These are phyloP conservation scores for Eptatretus atami DNA, from an alignment of 2,797 vertebrate species.

Conservation along the genomic window DNA sequence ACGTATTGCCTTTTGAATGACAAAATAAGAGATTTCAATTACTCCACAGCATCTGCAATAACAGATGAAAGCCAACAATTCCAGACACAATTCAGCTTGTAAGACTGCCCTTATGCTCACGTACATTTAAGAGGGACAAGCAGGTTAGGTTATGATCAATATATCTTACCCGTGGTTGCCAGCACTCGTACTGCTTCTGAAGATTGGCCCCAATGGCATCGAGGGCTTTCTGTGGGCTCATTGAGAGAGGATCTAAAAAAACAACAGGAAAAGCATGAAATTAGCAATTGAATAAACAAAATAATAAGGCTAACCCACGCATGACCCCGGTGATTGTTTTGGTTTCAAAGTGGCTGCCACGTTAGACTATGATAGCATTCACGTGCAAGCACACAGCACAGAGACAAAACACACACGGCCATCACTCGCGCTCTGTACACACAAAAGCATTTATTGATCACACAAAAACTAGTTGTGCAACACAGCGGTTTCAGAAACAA, in stretches of 20 bases:
- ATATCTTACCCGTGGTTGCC: conserved; percentile 62
- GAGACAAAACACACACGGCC: too few relatives aligned
- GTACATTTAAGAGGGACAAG: not conserved
- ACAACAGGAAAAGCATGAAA: conserved; percentile 3
- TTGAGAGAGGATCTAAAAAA: conserved; percentile 63
- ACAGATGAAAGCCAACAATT: too few relatives aligned
- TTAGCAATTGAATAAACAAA: too few relatives aligned
- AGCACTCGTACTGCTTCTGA: conserved; percentile 96
- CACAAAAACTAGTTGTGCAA: too few relatives aligned
- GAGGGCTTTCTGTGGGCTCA: conserved; percentile 89
- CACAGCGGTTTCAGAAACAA: too few relatives aligned
- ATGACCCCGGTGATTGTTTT: not conserved
- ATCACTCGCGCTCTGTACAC: too few relatives aligned
- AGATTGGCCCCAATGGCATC: conserved; percentile 84
- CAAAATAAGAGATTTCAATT: too few relatives aligned
- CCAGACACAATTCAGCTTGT: too few relatives aligned
- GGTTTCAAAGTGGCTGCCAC: not conserved
- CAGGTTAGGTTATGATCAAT: not conserved
- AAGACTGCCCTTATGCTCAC: rapidly evolving
- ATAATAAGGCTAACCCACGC: too few relatives aligned
- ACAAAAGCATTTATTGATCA: too few relatives aligned
- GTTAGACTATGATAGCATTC: not conserved
- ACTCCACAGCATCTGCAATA: too few relatives aligned
- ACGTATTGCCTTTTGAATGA: too few relatives aligned
- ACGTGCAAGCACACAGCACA: not conserved